phyloP scores from a whole-genome alignment of 2,113 vertebrate genomes.

The Eudyptes chrysolophus region DNA sequence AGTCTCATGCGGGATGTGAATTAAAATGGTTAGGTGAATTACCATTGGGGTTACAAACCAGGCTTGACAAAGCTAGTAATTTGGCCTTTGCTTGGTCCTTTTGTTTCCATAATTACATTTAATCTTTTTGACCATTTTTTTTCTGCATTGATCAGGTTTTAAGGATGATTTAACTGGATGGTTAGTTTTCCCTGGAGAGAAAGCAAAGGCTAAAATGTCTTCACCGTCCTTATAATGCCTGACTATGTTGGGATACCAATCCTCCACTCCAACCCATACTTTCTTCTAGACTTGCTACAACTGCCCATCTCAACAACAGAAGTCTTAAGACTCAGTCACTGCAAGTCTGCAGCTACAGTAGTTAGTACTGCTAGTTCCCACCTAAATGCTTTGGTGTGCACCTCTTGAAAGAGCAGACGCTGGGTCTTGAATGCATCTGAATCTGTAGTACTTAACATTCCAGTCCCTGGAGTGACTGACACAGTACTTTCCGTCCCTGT shows the following conservation, averaged over 20 bases:
- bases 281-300: neutral
- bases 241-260: neutral
- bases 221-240: neutral
- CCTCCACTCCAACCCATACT: neutral
- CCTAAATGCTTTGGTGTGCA: neutral
- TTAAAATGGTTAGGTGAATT: neutral
- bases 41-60: neutral
- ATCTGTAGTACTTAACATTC: neutral
- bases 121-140: neutral
- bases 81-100: neutral
- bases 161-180: neutral
- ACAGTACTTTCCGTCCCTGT: neutral
- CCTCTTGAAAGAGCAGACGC: neutral
- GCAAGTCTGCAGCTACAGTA: neutral
- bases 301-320: neutral
- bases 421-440: too few relatives aligned
- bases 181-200: neutral
- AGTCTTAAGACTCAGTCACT: neutral
- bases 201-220: neutral
- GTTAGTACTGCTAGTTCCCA: neutral
- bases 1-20: neutral
- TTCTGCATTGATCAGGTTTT: neutral
- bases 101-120: neutral
- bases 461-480: neutral
- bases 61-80: neutral